Evolutionary conservation across 2,113 vertebrate genomes (phyloP), one percentile per base, ranked within the genome.

Genomic region (Oceanodroma tethys): DNA sequence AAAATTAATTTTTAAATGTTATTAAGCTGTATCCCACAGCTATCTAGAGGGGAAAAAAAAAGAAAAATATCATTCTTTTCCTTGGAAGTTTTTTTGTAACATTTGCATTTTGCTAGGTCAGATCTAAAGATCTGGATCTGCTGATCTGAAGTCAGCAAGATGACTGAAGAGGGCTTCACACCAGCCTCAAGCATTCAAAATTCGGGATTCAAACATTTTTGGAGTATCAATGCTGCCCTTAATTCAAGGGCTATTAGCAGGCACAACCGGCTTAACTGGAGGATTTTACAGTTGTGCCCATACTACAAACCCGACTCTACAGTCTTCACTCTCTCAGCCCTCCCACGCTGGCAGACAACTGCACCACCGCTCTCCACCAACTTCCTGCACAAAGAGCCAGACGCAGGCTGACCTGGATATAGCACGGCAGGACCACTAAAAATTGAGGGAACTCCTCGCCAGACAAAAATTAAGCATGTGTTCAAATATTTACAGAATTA

Each of bases 271-370:
- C 20, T 70, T 48, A 50, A 72, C 0, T 5, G 19, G 16, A 58
- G 34, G 18, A 32, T 40, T 56, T 56, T 42, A 25, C n/a, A 50
- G 16, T 11, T 63, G 50, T 80, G 60, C 10, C 73, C 7, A 1
- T 27, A 6, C 42, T 62, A 16, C 16, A 48, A 78, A 23, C 36
- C 50, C 16, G 2, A 8, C 22, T 40, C 17, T 38, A 17, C 29
- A 70, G 26, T 25, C 62, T 36, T 68, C 53, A 4, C n/a, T 50
- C n/a, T 18, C 55, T 45, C 47, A 68, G 36, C 47, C 21, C 42
- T 70, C 16, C 21, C 48, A 13, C 4, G 1, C 0, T 19, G 15
- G 25, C 66, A 72, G 4, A n/a, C 30, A 30, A 5, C 16, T 11
- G 25, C 26, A 21, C 15, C 34, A 2, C 32, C 3, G 3, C 34